Evolutionary conservation across 2,797 vertebrate species (phyloP).

Genomic region (Rhinichthys osculus): DNA sequence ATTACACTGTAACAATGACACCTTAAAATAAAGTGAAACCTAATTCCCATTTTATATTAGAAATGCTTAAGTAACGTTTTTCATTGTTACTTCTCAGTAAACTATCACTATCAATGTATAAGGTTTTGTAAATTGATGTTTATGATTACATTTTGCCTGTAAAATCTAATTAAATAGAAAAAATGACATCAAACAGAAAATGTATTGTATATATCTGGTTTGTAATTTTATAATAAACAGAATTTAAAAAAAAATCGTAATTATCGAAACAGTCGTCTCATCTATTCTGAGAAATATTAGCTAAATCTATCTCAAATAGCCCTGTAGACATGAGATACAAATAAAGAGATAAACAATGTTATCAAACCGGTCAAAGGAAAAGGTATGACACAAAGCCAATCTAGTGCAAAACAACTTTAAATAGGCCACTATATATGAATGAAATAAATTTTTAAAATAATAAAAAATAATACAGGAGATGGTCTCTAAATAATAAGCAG

Average conservation of each 20-base stretch:
- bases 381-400: not conserved
- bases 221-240: not conserved
- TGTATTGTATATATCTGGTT: not conserved
- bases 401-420: not conserved
- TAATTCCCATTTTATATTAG: constrained; percentile 4
- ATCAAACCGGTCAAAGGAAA: not conserved
- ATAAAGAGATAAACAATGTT: not conserved
- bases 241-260: not conserved
- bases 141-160: not conserved
- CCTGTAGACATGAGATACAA: not conserved
- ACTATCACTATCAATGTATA: too few relatives aligned
- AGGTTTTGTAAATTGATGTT: not conserved
- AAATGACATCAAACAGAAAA: not conserved
- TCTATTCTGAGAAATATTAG: constrained; percentile 4
- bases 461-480: not conserved
- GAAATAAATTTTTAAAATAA: not conserved
- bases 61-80: not conserved
- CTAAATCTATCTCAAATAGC: constrained; percentile 24
- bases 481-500: constrained; percentile 2
- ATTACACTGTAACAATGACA: too few relatives aligned
- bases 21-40: too few relatives aligned
- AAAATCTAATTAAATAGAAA: not conserved
- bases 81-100: not conserved
- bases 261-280: not conserved
- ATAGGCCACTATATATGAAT: not conserved